These are phyloP conservation scores for Oreohelix idahoensis DNA, from an alignment of 1,140 invertebrate genomes.

Conservation along the genomic window DNA sequence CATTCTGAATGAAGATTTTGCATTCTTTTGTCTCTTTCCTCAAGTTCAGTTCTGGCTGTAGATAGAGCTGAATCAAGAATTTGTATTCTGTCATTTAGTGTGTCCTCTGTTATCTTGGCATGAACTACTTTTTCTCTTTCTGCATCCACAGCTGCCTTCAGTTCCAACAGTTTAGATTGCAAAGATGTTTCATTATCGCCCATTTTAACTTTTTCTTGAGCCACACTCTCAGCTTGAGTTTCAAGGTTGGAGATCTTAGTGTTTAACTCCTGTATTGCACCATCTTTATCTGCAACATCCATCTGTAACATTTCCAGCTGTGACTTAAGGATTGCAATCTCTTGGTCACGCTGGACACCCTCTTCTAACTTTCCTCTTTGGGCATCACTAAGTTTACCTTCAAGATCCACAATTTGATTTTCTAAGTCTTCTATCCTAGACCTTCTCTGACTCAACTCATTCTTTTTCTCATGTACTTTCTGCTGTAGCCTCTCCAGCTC, in stretches of 20 bases:
- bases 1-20: background rate
- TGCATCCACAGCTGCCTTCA: background rate
- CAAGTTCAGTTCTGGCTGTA: background rate
- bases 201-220: background rate
- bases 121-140: constrained; percentile 12
- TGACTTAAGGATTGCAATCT: background rate
- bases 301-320: constrained; percentile 32
- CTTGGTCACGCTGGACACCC: background rate
- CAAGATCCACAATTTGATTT: background rate
- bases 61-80: background rate
- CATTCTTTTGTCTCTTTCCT: background rate
- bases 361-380: background rate
- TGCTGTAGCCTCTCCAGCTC: background rate
- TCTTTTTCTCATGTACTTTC: background rate
- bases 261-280: background rate
- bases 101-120: background rate
- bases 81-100: background rate
- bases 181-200: too few relatives aligned
- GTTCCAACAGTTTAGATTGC: background rate
- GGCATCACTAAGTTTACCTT: background rate
- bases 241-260: background rate
- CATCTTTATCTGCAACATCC: constrained; percentile 23
- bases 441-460: background rate
- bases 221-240: background rate
- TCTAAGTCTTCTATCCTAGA: background rate